These are phyloP conservation scores for Trichopria drosophilae DNA, from an alignment of 2,888 invertebrate genomes.

Conservation along the genomic window DNA sequence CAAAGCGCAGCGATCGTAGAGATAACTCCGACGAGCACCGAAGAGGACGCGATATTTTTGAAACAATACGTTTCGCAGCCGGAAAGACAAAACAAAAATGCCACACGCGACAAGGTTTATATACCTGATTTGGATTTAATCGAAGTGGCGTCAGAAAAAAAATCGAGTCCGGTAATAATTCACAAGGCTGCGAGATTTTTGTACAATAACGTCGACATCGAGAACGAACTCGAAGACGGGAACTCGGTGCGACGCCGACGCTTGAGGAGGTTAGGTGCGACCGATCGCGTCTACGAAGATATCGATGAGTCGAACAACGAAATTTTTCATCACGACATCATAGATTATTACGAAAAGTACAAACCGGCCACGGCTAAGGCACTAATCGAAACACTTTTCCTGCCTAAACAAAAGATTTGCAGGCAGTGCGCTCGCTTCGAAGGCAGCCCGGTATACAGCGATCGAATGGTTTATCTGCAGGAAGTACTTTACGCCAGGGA, in stretches of 20 bases:
- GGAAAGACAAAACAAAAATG: too few species aligned
- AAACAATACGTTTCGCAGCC: too few species aligned
- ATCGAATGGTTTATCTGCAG: slow-evolving; percentile 46
- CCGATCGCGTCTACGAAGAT: slow-evolving; percentile 46
- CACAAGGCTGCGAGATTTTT: slow-evolving; percentile 25
- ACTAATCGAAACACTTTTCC: slow-evolving; percentile 25
- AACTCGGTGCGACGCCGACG: neutral
- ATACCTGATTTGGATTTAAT: neutral
- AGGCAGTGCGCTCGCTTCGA: slow-evolving; percentile 39
- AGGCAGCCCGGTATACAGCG: slow-evolving; percentile 50
- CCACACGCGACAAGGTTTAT: too few species aligned
- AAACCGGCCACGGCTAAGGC: slow-evolving; percentile 35
- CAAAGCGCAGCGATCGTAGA: slow-evolving; percentile 35
- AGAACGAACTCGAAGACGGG: neutral
- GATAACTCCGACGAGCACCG: slow-evolving; percentile 24
- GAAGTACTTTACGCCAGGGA: slow-evolving; percentile 42
- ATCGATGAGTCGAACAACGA: slow-evolving; percentile 32
- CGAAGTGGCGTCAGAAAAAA: neutral
- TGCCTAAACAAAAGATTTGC: slow-evolving; percentile 40
- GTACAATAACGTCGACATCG: slow-evolving; percentile 11
- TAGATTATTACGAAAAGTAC: slow-evolving; percentile 40
- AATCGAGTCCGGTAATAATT: slow-evolving; percentile 13
- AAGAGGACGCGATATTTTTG: too few species aligned
- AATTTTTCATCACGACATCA: slow-evolving; percentile 40
- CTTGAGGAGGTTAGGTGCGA: neutral